Percentiles rank a stretch among this genome's conserved stretches.
phyloP scores from a whole-genome alignment of 2,888 invertebrate species.

The Eutolmus rufibarbis region DNA sequence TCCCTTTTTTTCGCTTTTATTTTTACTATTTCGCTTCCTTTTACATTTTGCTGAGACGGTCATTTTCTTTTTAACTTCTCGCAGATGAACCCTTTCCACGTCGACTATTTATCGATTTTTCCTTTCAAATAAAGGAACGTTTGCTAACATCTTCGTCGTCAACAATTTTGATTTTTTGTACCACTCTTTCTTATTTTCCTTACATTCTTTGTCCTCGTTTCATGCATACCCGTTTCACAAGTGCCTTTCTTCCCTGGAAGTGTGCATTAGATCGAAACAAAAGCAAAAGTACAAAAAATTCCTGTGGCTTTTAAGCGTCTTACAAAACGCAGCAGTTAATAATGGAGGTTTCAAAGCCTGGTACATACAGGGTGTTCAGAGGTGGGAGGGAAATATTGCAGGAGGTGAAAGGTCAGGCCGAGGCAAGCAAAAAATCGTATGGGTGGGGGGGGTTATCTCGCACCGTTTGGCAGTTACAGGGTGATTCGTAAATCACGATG shows the following conservation, averaged over 20 bases:
- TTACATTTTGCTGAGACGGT: neutral
- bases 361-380: no score
- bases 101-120: neutral
- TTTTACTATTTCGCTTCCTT: no score
- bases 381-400: no score
- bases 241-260: neutral
- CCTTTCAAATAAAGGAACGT: neutral
- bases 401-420: no score
- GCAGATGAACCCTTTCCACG: neutral
- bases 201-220: neutral
- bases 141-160: neutral
- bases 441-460: no score
- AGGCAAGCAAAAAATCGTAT: no score
- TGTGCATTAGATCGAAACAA: no score
- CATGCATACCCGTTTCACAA: neutral
- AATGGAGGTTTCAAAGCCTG: neutral
- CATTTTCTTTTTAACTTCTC: neutral
- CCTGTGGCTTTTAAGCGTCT: neutral
- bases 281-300: neutral
- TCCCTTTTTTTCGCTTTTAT: no score
- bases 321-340: neutral
- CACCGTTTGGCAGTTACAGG: no score
- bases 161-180: neutral
- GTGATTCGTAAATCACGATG: no score
- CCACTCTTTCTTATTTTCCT: neutral